These are phyloP conservation scores for Octopus sinensis DNA, from an alignment of 1,140 invertebrate genomes.

Conservation along the genomic window DNA sequence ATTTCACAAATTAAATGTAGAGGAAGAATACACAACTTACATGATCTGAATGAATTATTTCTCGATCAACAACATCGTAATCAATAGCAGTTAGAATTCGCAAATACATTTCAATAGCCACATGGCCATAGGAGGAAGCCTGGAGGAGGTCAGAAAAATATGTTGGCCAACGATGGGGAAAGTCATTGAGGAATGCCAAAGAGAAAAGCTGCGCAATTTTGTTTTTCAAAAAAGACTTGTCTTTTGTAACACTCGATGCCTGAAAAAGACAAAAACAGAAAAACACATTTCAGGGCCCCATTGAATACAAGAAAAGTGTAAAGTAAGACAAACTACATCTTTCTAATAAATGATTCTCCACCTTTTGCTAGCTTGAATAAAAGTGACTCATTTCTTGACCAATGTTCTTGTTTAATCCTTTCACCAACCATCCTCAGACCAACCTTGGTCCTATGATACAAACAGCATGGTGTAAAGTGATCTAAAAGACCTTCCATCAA, in stretches of 20 bases:
- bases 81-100: conserved; percentile 62
- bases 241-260: conserved; percentile 31
- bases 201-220: conserved; percentile 63
- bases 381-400: neutral
- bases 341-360: neutral
- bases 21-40: conserved; percentile 27
- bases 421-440: too few species aligned
- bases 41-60: conserved; percentile 57
- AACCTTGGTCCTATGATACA: too few species aligned
- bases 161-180: conserved; percentile 60
- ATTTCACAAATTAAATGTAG: too few species aligned
- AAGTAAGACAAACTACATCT: conserved; percentile 21
- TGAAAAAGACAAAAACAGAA: conserved; percentile 23
- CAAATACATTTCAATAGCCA: conserved; percentile 61
- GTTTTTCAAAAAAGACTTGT: conserved; percentile 57
- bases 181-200: conserved; percentile 61
- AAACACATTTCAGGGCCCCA: conserved; percentile 14
- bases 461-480: too few species aligned
- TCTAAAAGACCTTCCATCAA: too few species aligned
- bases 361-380: neutral
- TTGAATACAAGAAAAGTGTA: conserved; percentile 22
- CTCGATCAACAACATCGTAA: conserved; percentile 61
- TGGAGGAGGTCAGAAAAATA: conserved; percentile 62
- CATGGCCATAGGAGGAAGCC: conserved; percentile 49
- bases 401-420: too few species aligned